These are phyloP conservation scores for Pipra filicauda DNA, from an alignment of 2,113 vertebrate genomes.

Conservation along the genomic window DNA sequence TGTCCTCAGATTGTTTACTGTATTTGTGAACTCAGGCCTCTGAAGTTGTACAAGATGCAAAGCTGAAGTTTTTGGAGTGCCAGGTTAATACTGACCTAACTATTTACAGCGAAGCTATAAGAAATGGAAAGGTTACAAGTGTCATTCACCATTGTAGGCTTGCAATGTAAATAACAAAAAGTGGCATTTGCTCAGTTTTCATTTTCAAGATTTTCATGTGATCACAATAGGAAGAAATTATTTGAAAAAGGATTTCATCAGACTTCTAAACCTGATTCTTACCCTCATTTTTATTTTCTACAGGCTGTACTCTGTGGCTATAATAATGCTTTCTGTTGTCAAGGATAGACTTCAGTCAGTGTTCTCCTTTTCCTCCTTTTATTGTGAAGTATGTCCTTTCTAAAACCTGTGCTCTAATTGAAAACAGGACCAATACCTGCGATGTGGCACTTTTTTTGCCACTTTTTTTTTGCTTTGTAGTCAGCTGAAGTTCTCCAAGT, in stretches of 20 bases:
- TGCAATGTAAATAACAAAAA: conserved; percentile 37
- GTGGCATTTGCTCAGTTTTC: conserved; percentile 36
- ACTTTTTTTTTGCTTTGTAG: not conserved
- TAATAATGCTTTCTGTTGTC: conserved; percentile 37
- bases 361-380: not conserved
- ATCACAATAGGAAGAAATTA: not conserved
- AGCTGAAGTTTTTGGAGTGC: not conserved
- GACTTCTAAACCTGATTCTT: conserved; percentile 19
- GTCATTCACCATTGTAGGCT: not conserved
- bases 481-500: not conserved
- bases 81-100: not conserved
- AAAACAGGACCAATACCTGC: conserved; percentile 24
- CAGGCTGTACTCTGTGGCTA: not conserved
- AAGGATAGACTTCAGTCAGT: not conserved
- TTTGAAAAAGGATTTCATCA: not conserved
- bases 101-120: not conserved
- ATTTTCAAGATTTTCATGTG: not conserved
- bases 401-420: not conserved
- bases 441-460: not conserved
- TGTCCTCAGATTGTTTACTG: not conserved
- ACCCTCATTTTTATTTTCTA: not conserved
- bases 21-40: not conserved
- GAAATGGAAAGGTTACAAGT: conserved; percentile 29
- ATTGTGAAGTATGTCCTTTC: conserved; percentile 5
- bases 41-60: not conserved